Evolutionary conservation across 2,888 invertebrate species (phyloP).

Genomic region (Dusona sp.): DNA sequence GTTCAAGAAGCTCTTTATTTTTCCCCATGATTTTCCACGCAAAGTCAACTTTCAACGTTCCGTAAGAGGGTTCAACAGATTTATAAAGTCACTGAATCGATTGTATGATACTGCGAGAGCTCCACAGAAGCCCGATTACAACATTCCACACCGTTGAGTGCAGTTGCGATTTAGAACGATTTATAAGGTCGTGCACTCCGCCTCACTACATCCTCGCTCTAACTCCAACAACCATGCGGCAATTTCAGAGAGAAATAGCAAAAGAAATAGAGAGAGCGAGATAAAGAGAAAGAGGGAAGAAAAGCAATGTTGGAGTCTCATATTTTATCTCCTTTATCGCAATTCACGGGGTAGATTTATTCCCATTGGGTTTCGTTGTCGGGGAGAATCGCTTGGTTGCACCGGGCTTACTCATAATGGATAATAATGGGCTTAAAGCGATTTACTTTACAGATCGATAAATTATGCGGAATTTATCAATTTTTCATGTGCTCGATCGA

Average conservation of each 20-base stretch:
- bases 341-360: conserved; percentile 61
- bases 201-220: conserved; percentile 27
- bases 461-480: conserved; percentile 41
- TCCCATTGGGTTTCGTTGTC: conserved; percentile 58
- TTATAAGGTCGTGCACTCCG: conserved; percentile 64
- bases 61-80: conserved; percentile 9
- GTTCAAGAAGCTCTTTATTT: conserved; percentile 5
- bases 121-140: conserved; percentile 59
- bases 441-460: conserved; percentile 56
- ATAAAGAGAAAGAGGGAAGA: conserved; percentile 26
- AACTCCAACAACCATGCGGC: conserved; percentile 33
- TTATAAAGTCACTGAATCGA: conserved; percentile 52
- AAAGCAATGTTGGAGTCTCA: conserved; percentile 53
- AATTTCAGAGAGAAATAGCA: neutral
- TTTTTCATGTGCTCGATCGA: conserved; percentile 8
- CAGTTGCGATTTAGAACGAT: conserved; percentile 67
- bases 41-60: conserved; percentile 47
- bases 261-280: conserved; percentile 32
- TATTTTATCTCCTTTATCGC: conserved; percentile 67
- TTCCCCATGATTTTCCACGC: neutral
- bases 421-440: conserved; percentile 62
- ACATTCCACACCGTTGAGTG: conserved; percentile 67
- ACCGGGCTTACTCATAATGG: conserved; percentile 63
- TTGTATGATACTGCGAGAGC: conserved; percentile 55
- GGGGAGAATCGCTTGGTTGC: conserved; percentile 56